Percentiles rank a stretch among this genome's conserved stretches.
phyloP scores from a whole-genome alignment of 2,888 invertebrate genomes.

The Hybos culiciformis region DNA sequence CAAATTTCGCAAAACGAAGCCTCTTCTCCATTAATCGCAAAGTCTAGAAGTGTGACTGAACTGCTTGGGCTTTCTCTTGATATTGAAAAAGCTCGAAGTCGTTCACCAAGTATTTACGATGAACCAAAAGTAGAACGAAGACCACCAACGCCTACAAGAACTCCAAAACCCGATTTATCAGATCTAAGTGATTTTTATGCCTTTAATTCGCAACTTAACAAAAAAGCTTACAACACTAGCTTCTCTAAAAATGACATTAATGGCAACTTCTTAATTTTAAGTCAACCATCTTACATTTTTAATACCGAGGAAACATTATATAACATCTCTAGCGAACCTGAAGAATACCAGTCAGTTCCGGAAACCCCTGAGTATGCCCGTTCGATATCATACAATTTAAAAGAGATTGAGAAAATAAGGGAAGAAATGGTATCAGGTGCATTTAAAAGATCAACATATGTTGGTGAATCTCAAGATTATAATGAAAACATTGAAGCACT shows the following conservation, averaged over 20 bases:
- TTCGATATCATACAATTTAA: constrained; percentile 21
- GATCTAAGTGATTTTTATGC: constrained; percentile 18
- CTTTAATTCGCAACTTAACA: constrained; percentile 24
- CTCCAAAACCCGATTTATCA: constrained; percentile 10
- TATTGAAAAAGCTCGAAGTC: not conserved
- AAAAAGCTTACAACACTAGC: constrained; percentile 18
- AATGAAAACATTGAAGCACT: constrained; percentile 23
- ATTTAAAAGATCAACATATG: constrained; percentile 32
- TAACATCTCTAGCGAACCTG: no score
- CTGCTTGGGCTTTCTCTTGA: not conserved
- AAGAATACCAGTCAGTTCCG: no score
- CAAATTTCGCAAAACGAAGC: not conserved
- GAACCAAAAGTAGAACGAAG: constrained; percentile 13
- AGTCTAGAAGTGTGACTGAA: no score
- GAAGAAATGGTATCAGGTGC: constrained; percentile 22
- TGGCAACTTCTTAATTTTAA: no score
- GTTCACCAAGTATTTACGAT: no score
- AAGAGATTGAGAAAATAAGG: constrained; percentile 23
- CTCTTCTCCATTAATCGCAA: no score
- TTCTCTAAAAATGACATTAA: no score
- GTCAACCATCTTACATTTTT: no score
- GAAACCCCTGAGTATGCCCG: constrained; percentile 16
- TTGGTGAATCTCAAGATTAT: constrained; percentile 29
- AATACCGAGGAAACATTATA: no score
- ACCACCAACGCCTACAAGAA: constrained; percentile 21